Conservation (phyloP, 35 echinoderm and acorn worm species). For the Hemicentrotus pulcherrimus region DNA sequence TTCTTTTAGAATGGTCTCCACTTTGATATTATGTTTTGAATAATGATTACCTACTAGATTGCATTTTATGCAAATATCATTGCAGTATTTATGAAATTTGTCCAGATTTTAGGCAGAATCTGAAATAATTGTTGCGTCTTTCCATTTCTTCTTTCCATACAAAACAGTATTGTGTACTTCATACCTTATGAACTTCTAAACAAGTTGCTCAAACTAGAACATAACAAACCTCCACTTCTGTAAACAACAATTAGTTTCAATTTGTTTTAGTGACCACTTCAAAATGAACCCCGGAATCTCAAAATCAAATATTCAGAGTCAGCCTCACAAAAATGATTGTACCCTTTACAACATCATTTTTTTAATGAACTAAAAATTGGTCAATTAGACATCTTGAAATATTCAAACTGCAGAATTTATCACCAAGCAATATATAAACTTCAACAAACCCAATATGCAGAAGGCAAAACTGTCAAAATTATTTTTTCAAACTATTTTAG, state of each 20-base stretch:
- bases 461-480: background rate
- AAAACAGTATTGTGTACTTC: background rate
- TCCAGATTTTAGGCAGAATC: background rate
- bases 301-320: no score
- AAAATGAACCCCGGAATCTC: background rate
- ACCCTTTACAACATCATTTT: background rate
- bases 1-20: background rate
- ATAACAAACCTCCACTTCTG: background rate
- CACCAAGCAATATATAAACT: background rate
- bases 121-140: background rate
- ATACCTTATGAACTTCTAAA: no score
- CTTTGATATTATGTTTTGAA: background rate
- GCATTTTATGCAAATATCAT: conserved; percentile 11
- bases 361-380: background rate
- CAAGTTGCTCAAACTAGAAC: no score
- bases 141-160: background rate
- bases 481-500: background rate
- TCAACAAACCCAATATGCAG: background rate
- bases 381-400: no score
- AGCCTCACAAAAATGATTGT: background rate
- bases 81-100: background rate
- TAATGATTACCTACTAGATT: background rate
- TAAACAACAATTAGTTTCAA: background rate
- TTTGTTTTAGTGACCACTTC: background rate
- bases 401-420: background rate